Evolutionary conservation across 2,888 invertebrate species (phyloP).

Genomic region (Lasioglossum villosulum): DNA sequence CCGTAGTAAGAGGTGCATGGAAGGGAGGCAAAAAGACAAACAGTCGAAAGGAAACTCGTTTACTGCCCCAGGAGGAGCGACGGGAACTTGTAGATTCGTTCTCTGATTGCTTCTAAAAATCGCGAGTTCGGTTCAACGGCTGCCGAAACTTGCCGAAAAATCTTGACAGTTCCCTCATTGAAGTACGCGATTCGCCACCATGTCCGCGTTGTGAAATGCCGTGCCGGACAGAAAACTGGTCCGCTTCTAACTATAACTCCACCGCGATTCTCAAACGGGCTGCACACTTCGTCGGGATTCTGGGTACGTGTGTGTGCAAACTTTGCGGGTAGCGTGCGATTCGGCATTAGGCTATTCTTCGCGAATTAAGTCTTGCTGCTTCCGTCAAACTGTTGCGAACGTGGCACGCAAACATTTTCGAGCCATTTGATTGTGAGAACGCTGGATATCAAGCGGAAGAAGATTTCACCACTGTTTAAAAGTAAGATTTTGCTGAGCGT

Average conservation of each 20-base stretch:
- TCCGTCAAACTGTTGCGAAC: background rate
- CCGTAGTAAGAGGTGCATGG: background rate
- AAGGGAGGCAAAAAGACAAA: constrained; percentile 33
- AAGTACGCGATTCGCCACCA: constrained; percentile 26
- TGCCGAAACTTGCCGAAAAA: constrained; percentile 58
- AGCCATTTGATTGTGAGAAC: background rate
- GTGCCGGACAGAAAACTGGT: background rate
- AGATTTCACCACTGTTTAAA: background rate
- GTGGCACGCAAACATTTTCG: background rate
- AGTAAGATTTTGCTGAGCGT: background rate
- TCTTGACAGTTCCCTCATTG: constrained; percentile 53
- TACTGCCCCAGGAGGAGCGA: constrained; percentile 6
- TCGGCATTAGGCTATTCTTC: background rate
- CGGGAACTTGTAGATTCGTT: constrained; percentile 47
- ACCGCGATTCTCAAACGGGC: background rate
- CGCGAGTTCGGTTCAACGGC: constrained; percentile 25
- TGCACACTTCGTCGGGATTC: background rate
- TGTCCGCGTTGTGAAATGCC: background rate
- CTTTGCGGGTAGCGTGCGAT: background rate
- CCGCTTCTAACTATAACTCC: constrained; percentile 12
- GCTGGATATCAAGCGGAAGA: background rate
- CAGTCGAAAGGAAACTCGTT: constrained; percentile 61
- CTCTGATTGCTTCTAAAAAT: constrained; percentile 65
- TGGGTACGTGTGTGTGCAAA: background rate
- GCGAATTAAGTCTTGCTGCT: background rate